phyloP scores from a whole-genome alignment of 2,113 vertebrate genomes.

The Lagopus leucura region DNA sequence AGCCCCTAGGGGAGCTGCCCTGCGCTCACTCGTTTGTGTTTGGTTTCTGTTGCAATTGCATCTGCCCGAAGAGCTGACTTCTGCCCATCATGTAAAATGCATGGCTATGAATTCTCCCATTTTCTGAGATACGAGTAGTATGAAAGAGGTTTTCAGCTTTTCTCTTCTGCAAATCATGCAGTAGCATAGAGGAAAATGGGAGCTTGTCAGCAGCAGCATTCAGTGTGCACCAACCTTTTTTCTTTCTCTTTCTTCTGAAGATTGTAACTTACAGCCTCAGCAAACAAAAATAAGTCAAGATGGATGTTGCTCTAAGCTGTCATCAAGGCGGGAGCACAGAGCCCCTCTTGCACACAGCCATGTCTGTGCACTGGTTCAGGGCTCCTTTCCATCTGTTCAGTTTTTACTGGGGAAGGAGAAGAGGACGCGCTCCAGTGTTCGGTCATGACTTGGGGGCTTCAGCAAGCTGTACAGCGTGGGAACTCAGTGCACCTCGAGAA shows the following conservation, averaged over 20 bases:
- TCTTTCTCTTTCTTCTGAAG: background rate
- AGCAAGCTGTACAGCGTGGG: background rate
- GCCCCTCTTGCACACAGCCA: background rate
- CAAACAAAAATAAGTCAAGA: background rate
- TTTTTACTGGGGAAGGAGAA: background rate
- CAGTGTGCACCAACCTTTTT: accelerated
- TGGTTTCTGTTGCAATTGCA: background rate
- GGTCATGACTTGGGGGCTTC: background rate
- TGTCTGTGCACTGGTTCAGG: background rate
- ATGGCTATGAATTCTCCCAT: background rate
- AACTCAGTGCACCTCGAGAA: accelerated
- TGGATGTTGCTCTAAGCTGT: background rate
- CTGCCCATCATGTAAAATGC: background rate
- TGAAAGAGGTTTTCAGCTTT: background rate
- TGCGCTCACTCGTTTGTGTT: background rate
- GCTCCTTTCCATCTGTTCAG: constrained; percentile 31
- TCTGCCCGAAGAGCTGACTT: background rate
- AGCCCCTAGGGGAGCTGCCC: background rate
- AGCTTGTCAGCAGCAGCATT: background rate
- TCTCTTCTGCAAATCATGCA: background rate
- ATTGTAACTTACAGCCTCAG: background rate
- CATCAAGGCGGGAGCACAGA: background rate
- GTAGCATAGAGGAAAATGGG: background rate
- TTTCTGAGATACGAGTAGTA: background rate
- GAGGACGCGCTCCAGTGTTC: background rate